phyloP scores from a whole-genome alignment of 2,113 vertebrate species.

The Myodes glareolus region DNA sequence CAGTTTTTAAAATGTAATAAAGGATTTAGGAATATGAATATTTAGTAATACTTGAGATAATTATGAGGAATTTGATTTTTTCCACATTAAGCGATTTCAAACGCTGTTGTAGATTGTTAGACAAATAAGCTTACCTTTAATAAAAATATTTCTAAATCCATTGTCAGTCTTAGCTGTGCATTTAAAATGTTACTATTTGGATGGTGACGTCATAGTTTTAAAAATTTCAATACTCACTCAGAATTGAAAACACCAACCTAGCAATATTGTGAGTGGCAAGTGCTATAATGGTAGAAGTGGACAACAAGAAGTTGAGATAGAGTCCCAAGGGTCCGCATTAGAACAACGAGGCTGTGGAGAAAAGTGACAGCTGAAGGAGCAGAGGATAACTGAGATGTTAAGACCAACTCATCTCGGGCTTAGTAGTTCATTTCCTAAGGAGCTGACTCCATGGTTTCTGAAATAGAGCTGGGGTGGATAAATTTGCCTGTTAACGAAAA shows the following conservation, averaged over 20 bases:
- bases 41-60: background rate
- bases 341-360: background rate
- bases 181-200: background rate
- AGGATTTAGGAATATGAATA: background rate
- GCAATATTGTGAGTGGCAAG: background rate
- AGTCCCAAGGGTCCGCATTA: background rate
- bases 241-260: background rate
- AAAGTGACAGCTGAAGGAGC: background rate
- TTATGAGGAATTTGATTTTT: background rate
- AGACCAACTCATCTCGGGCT: background rate
- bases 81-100: background rate
- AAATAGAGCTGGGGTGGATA: background rate
- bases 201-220: background rate
- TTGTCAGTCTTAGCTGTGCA: background rate
- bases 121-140: background rate
- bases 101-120: background rate
- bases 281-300: slow-evolving; percentile 5
- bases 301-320: background rate
- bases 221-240: background rate
- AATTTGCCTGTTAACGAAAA: background rate
- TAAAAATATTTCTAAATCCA: background rate
- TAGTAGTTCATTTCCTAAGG: background rate
- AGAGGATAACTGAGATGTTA: background rate
- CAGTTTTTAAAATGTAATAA: background rate
- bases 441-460: background rate